phyloP scores from a whole-genome alignment of 2,113 vertebrate genomes.

The Channa maculata region DNA sequence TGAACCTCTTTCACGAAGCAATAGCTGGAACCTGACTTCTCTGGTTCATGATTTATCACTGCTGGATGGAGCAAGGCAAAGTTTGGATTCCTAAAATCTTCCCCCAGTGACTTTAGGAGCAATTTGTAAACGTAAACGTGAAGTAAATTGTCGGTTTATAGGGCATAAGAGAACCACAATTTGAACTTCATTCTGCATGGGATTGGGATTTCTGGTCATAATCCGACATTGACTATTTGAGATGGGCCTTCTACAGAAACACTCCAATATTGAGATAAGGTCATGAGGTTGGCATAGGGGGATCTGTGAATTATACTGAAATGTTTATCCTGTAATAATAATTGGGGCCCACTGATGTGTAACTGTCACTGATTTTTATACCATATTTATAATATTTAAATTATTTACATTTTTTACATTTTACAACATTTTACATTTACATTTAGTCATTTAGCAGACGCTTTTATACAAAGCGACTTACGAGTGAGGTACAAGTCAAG shows the following conservation, averaged over 20 bases:
- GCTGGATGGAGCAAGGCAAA: conserved; percentile 19
- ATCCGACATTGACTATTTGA: conserved; percentile 40
- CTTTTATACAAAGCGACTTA: too few species aligned
- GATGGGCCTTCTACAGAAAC: conserved; percentile 42
- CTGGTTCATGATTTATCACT: conserved; percentile 56
- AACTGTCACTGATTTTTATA: conserved; percentile 27
- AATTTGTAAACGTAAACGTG: conserved; percentile 17
- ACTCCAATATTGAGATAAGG: conserved; percentile 64
- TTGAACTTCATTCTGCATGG: conserved; percentile 23
- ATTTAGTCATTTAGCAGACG: too few species aligned
- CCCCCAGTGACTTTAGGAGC: conserved; percentile 26
- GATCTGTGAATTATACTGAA: conserved; percentile 57
- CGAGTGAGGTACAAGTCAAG: too few species aligned
- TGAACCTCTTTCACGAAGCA: conserved; percentile 62
- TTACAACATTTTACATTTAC: too few species aligned
- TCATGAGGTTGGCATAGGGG: conserved; percentile 48
- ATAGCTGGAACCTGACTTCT: conserved; percentile 44
- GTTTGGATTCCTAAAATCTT: conserved; percentile 33
- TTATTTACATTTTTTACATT: neutral
- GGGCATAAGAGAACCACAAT: conserved; percentile 12
- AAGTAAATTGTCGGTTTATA: conserved; percentile 28
- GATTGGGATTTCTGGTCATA: conserved; percentile 11
- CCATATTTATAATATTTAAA: conserved; percentile 35
- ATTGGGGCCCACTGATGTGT: conserved; percentile 9
- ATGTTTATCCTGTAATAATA: conserved; percentile 23